phyloP scores from a whole-genome alignment of 2,797 vertebrate species.

The Chrysocyon brachyurus region DNA sequence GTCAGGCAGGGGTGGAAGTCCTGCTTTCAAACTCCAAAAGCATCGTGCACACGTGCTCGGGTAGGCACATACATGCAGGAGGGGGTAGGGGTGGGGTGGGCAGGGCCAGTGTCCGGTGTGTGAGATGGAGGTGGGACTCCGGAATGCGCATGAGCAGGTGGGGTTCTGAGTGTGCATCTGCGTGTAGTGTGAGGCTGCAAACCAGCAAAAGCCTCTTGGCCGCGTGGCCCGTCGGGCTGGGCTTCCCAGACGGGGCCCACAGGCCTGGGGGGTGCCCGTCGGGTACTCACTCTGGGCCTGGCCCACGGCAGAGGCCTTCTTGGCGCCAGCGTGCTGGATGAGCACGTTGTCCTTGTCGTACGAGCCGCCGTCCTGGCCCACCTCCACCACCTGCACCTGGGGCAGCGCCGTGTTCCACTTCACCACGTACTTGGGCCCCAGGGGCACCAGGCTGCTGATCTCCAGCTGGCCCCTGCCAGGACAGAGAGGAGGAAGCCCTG shows the following conservation, averaged over 20 bases:
- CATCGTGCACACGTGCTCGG: accelerated
- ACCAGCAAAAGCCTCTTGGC: neutral
- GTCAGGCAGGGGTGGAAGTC: neutral
- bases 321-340: constrained; percentile 88
- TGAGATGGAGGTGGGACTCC: accelerated
- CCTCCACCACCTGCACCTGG: constrained; percentile 97
- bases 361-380: constrained; percentile 92
- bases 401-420: constrained; percentile 96
- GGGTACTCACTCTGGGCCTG: constrained; percentile 87
- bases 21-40: neutral
- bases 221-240: neutral
- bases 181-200: neutral
- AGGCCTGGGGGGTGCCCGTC: neutral
- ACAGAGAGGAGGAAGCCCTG: neutral
- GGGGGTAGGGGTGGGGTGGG: accelerated
- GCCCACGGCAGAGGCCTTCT: constrained; percentile 84
- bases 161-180: accelerated
- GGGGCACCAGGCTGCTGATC: constrained; percentile 95
- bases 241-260: neutral
- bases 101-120: neutral
- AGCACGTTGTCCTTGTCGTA: constrained; percentile 90
- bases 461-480: constrained; percentile 93
- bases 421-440: constrained; percentile 96
- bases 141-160: accelerated
- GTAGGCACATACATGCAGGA: accelerated